Evolutionary conservation across 2,797 vertebrate genomes (phyloP).

Genomic region (Atherinosoma microstoma): DNA sequence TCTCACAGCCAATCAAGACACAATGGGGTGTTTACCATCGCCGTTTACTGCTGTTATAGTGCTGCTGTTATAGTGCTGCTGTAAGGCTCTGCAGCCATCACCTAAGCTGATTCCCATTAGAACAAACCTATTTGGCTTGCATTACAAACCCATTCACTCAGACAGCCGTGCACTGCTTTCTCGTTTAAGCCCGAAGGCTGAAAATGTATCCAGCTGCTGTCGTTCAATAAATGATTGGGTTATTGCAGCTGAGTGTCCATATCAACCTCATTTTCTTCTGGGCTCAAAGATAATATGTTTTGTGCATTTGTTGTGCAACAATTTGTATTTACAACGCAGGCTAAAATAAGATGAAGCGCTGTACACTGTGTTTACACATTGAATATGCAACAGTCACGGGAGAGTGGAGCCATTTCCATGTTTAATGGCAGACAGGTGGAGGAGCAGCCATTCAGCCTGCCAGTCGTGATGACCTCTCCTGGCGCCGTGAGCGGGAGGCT

Average conservation of each 20-base stretch:
- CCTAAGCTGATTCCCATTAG: conserved; percentile 73
- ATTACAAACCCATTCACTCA: conserved; percentile 79
- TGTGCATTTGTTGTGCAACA: conserved; percentile 45
- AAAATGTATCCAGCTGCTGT: conserved; percentile 64
- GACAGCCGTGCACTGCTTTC: conserved; percentile 61
- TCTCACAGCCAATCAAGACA: conserved; percentile 64
- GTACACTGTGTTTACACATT: conserved; percentile 22
- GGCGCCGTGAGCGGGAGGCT: conserved; percentile 39
- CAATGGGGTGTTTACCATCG: conserved; percentile 44
- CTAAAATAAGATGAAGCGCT: conserved; percentile 37
- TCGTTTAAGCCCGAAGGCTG: conserved; percentile 61
- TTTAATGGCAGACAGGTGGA: conserved; percentile 62
- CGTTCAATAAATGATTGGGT: conserved; percentile 65
- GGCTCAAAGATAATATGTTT: conserved; percentile 32
- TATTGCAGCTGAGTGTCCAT: conserved; percentile 67
- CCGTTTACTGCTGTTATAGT: conserved; percentile 36
- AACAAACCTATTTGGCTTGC: conserved; percentile 78
- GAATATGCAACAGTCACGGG: conserved; percentile 60
- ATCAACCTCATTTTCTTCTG: conserved; percentile 59
- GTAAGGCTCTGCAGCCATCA: conserved; percentile 64
- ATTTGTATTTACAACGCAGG: conserved; percentile 56
- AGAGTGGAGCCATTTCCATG: conserved; percentile 61
- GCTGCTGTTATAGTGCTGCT: conserved; percentile 53
- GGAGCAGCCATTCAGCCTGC: conserved; percentile 31
- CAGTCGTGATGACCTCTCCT: conserved; percentile 44